Evolutionary conservation across 2,113 vertebrate species (phyloP), one percentile per base, ranked within the genome.

Genomic region (Catharus bicknelli): DNA sequence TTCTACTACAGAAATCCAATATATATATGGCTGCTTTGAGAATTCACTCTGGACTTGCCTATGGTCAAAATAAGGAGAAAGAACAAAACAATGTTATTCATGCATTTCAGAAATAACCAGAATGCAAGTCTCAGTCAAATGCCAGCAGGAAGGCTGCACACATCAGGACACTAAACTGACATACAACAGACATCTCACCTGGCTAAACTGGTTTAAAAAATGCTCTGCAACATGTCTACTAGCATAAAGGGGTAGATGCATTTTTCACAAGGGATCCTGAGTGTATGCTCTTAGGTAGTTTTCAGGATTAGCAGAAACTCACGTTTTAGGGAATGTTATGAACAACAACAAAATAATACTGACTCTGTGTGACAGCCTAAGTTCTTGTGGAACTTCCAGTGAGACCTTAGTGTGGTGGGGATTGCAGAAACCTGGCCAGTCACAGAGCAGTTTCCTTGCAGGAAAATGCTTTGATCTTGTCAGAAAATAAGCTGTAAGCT

Each of bases 391-490:
- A 83, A 89, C 43, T 63, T 67, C 54, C 6, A 6, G 9, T 8
- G 22, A 45, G 32, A 63, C 62, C 54, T 84, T 20, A 13, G 42
- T 4, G 29, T 30, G 13, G 43, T 43, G 32, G 27, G n/a, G 36
- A 75, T 73, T 91, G 79, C 78, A 89, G 67, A 90, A 90, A 76
- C 48, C 26, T 42, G 48, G 69, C 36, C 43, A 72, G 42, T 82
- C 40, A 26, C 57, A 75, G 69, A 83, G 79, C 67, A 58, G 3
- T 40, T 64, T 64, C 50, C 91, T 82, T 38, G 61, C 61, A 85
- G 57, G 48, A 89, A 51, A 85, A 82, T 15, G 23, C 80, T 88
- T 92, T 90, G 80, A 90, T 92, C 86, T 38, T 77, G 80, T 54
- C 63, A 74, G 72, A 66, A 88, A 58, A 78, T 22, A 22, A 54